Conservation (phyloP, 2,113 vertebrate genomes). For the Coreoperca whiteheadi region DNA sequence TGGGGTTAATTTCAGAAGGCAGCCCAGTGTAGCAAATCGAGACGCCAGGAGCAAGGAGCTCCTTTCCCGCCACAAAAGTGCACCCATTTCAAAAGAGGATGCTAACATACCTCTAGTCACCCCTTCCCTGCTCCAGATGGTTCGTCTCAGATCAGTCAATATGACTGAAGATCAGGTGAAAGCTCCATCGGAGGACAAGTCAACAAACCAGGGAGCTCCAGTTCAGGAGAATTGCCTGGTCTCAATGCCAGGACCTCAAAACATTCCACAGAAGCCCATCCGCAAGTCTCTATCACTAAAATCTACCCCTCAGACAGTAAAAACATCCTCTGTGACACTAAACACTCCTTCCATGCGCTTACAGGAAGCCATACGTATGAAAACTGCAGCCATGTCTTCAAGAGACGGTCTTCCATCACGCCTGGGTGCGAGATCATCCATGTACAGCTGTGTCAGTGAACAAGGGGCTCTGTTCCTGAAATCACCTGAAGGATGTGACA, state of each 20-base stretch:
- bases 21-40: slow-evolving; percentile 66
- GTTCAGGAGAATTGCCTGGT: slow-evolving; percentile 46
- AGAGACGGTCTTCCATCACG: slow-evolving; percentile 67
- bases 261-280: slow-evolving; percentile 91
- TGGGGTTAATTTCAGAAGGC: slow-evolving; percentile 78
- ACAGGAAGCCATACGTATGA: slow-evolving; percentile 90
- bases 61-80: slow-evolving; percentile 80
- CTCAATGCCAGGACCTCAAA: slow-evolving; percentile 61
- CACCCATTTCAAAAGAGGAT: slow-evolving; percentile 87
- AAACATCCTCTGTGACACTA: slow-evolving; percentile 63
- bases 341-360: slow-evolving; percentile 83
- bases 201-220: slow-evolving; percentile 27
- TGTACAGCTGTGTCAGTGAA: slow-evolving; percentile 44
- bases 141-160: slow-evolving; percentile 91
- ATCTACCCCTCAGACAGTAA: slow-evolving; percentile 73
- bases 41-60: slow-evolving; percentile 84
- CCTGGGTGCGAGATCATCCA: slow-evolving; percentile 55
- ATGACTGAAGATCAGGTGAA: slow-evolving; percentile 72
- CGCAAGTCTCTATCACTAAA: slow-evolving; percentile 90
- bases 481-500: slow-evolving; percentile 74
- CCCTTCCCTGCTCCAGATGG: slow-evolving; percentile 95
- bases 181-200: slow-evolving; percentile 52
- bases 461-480: slow-evolving; percentile 54
- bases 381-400: slow-evolving; percentile 87
- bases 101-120: slow-evolving; percentile 92